Percentiles rank a stretch among this genome's conserved stretches.
These are phyloP conservation scores for Hypothenemus hampei DNA, from an alignment of 1,140 invertebrate species.

Conservation along the genomic window DNA sequence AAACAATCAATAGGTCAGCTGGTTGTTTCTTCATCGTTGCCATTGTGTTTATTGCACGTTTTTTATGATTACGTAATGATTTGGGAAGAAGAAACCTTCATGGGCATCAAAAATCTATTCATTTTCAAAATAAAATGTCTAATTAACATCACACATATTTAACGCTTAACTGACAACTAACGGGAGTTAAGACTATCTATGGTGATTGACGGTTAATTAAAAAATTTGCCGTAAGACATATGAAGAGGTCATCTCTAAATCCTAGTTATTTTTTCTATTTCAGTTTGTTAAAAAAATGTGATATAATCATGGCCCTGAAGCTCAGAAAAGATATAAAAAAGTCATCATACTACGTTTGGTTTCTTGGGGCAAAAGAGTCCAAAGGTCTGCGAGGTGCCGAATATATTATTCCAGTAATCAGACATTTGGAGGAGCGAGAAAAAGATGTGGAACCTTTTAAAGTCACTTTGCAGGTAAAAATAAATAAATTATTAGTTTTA, in stretches of 20 bases:
- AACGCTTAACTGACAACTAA: neutral
- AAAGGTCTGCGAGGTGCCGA: conserved; percentile 78
- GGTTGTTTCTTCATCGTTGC: no score
- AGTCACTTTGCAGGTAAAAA: conserved; percentile 66
- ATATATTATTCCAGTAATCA: conserved; percentile 76
- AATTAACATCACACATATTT: no score
- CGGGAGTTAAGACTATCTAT: neutral
- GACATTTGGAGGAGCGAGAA: conserved; percentile 77
- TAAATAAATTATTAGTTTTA: neutral
- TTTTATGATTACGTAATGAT: no score
- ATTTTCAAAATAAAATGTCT: no score
- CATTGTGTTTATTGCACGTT: no score
- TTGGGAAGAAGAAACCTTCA: no score
- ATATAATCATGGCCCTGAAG: conserved; percentile 57
- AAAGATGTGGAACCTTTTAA: conserved; percentile 85
- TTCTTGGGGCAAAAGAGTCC: conserved; percentile 92
- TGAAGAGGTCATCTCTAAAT: neutral
- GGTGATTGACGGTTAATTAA: neutral
- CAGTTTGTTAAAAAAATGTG: conserved; percentile 2
- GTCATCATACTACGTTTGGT: conserved; percentile 97
- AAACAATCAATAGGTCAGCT: no score
- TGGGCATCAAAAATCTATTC: no score
- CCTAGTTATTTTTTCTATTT: neutral
- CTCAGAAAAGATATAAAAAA: conserved; percentile 86
- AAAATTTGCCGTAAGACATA: neutral